A percentile compares a stretch with the other conserved stretches of the same genome.
Conservation (phyloP, 2,113 vertebrate species). For the Caretta caretta region DNA sequence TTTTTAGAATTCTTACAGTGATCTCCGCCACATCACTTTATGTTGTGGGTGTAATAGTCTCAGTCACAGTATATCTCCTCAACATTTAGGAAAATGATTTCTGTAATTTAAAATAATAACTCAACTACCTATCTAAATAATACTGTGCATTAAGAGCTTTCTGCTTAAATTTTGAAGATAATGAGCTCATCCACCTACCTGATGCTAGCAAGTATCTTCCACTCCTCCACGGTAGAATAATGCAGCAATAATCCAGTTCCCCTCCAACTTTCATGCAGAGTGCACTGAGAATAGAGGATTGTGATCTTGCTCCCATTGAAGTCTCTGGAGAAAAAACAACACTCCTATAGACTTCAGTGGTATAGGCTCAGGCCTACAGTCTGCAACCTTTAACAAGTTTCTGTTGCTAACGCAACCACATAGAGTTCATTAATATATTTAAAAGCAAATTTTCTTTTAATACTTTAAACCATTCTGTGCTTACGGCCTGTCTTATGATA, state of each 20-base stretch:
- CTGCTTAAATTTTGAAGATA: neutral
- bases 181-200: neutral
- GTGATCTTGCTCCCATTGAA: neutral
- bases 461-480: neutral
- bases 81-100: neutral
- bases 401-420: accelerated
- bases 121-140: neutral
- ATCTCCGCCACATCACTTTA: neutral
- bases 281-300: neutral
- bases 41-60: neutral
- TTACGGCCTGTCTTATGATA: neutral
- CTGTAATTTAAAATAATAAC: constrained; percentile 1
- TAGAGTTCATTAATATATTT: neutral
- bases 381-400: neutral
- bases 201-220: neutral
- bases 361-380: neutral
- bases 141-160: neutral
- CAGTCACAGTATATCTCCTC: neutral
- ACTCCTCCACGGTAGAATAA: neutral
- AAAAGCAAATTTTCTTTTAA: neutral
- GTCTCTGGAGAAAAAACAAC: neutral
- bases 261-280: neutral
- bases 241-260: neutral
- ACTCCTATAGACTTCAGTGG: neutral
- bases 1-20: neutral